Evolutionary conservation across 2,113 vertebrate species (phyloP).

Genomic region (Argyrosomus japonicus): DNA sequence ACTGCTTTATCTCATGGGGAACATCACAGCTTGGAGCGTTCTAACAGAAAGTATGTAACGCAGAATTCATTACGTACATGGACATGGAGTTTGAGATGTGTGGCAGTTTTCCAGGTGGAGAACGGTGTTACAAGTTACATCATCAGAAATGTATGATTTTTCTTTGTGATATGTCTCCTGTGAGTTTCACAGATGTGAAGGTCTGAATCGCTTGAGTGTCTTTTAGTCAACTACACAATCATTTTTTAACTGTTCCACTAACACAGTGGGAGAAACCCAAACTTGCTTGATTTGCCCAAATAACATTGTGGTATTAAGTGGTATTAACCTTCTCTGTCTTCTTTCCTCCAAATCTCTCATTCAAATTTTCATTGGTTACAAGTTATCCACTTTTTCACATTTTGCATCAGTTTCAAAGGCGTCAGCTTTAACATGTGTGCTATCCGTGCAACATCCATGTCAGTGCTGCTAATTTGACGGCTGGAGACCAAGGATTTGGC

Average conservation of each 20-base stretch:
- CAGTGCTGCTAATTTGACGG: neutral
- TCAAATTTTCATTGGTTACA: neutral
- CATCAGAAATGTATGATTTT: neutral
- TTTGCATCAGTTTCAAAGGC: neutral
- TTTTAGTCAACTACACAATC: neutral
- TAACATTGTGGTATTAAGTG: no score
- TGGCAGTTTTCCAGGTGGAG: neutral
- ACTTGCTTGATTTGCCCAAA: neutral
- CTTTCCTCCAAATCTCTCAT: neutral
- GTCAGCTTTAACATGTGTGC: neutral
- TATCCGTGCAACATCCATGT: neutral
- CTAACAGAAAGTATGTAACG: neutral
- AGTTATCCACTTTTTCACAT: neutral
- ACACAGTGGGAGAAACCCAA: no score
- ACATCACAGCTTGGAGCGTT: neutral
- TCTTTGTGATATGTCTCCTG: neutral
- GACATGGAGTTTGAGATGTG: neutral
- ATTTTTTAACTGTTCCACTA: no score
- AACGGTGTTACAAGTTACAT: no score
- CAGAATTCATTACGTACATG: no score
- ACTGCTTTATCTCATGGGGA: neutral
- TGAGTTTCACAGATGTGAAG: neutral
- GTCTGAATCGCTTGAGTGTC: neutral
- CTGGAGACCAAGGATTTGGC: neutral
- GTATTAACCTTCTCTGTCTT: neutral